Conservation (phyloP, 2,113 vertebrate genomes). For the Muntiacus muntjak region DNA sequence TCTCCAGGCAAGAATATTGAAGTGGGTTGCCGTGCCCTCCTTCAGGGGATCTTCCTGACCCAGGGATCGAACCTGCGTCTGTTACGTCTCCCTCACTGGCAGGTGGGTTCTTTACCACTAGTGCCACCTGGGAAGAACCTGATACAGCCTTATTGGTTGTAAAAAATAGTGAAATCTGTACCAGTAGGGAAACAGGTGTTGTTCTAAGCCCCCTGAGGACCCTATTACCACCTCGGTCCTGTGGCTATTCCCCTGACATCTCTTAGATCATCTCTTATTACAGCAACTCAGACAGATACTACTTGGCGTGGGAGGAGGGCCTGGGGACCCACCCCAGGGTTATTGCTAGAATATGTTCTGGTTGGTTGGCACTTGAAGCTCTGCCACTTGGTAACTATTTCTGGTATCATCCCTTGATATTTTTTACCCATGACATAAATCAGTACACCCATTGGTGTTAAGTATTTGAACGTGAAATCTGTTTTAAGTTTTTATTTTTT, state of each 20-base stretch:
- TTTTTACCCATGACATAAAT: not conserved
- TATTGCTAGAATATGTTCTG: not conserved
- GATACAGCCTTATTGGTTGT: not conserved
- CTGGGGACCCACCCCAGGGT: not conserved
- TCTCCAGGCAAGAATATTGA: not conserved
- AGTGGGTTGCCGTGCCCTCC: not conserved
- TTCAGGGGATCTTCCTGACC: not conserved
- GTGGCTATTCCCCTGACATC: not conserved
- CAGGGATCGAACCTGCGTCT: accelerated
- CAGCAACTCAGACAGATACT: not conserved
- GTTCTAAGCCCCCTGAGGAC: not conserved
- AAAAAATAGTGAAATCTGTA: conserved; percentile 5
- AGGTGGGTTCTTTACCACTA: not conserved
- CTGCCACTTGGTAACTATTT: not conserved
- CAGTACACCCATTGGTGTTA: not conserved
- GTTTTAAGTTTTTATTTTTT: not conserved
- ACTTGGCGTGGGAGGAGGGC: not conserved
- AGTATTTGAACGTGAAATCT: not conserved
- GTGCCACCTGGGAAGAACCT: not conserved
- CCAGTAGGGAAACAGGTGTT: not conserved
- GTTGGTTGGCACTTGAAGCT: not conserved
- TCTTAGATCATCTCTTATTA: not conserved
- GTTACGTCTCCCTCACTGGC: not conserved
- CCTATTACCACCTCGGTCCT: not conserved
- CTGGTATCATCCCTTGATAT: not conserved